A percentile compares a stretch with the other conserved stretches of the same genome.
Conservation (phyloP, 2,888 invertebrate species). For the Hyposoter didymator region DNA sequence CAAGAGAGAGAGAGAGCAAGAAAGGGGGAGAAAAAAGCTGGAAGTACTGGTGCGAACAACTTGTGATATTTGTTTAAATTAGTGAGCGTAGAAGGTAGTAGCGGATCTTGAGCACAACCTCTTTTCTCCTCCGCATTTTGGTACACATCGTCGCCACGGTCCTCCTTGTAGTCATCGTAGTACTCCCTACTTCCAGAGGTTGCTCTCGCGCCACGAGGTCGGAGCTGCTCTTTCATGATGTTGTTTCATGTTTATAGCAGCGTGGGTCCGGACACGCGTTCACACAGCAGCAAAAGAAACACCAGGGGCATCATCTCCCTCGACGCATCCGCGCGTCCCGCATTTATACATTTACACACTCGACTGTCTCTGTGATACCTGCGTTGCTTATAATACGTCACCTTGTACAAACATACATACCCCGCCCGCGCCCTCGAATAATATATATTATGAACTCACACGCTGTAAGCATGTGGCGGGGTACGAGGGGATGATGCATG, state of each 20-base stretch:
- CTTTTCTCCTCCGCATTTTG: constrained; percentile 37
- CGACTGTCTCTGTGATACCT: constrained; percentile 65
- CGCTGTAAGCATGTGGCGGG: constrained; percentile 18
- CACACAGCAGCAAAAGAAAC: constrained; percentile 36
- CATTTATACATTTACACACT: constrained; percentile 69
- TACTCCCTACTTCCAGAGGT: constrained; percentile 42
- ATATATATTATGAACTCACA: constrained; percentile 53
- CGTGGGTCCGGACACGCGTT: constrained; percentile 69
- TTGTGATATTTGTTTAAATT: constrained; percentile 74
- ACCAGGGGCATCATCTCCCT: constrained; percentile 7
- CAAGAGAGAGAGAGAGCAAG: constrained; percentile 34
- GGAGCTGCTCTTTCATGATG: constrained; percentile 72
- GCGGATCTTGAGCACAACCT: constrained; percentile 37
- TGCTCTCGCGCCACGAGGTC: constrained; percentile 45
- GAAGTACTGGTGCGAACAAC: constrained; percentile 67
- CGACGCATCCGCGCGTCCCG: constrained; percentile 45
- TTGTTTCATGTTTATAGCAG: constrained; percentile 73
- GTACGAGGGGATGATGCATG: constrained; percentile 5
- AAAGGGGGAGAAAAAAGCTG: constrained; percentile 31
- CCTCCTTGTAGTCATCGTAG: constrained; percentile 18
- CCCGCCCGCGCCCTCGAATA: constrained; percentile 28
- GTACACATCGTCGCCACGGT: constrained; percentile 48
- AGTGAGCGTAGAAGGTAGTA: constrained; percentile 63
- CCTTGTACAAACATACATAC: constrained; percentile 33
- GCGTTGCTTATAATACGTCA: constrained; percentile 60